Evolutionary conservation across 2,888 invertebrate species (phyloP), one percentile per base, ranked within the genome.

Genomic region (Hydriomena furcata): DNA sequence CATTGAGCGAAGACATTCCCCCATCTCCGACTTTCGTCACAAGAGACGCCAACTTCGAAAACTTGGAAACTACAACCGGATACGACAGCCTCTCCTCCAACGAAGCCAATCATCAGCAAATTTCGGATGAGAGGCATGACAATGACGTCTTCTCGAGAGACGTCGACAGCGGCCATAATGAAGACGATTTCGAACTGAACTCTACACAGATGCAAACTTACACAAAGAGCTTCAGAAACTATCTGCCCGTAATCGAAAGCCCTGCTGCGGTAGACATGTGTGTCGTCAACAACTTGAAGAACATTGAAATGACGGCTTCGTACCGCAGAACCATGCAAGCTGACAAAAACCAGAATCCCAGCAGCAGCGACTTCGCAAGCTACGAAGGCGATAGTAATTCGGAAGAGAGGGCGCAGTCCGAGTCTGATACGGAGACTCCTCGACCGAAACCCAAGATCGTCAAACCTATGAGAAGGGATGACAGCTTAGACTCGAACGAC

Each of bases 121-220:
- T 86, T 24, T 62, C 60, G 3, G 82, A 84, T 52, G 82, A 84
- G 7, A 60, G 74, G 23, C 77, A 61, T 21, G 81, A 82, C 20
- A 83, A 82, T 25, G 81, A 79, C 35, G 71, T 74, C 4, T 76
- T 80, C 55, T 77, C 80, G 1, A 65, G 79, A 51, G 86, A 82
- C 38, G 66, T 62, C 0, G 88, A 95, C 56, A 95, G 94, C 69
- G 94, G 94, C 1, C 94, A 94, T 42, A 94, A 94, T 65, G 95
- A 94, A 52, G 94, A 94, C 44, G 94, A 94, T 62, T 93, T 93
- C 12, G 94, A 94, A 71, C 87, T 91, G 12, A 92, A 91, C 71
- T 91, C 92, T 43, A 86, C 91, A 6, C 87, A 91, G 68, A 91
- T 92, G 84, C 91, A 91, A 80, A 92, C 92, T 0, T 92, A 92